Conservation (phyloP, 2,797 vertebrate species). For the Enteromius unitaeniatus region DNA sequence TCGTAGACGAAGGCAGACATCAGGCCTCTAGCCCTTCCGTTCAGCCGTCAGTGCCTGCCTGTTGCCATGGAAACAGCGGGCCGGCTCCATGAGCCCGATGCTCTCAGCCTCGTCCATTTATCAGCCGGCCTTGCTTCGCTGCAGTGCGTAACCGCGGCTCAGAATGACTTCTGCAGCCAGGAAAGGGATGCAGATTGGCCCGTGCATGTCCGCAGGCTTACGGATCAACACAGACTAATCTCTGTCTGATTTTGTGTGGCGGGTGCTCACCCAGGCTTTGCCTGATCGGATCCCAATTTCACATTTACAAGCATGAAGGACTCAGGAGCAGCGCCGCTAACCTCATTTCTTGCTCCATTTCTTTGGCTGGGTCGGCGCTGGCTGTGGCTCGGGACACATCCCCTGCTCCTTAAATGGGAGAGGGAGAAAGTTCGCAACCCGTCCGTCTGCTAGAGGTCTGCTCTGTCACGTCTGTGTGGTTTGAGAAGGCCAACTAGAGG, state of each 20-base stretch:
- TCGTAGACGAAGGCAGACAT: slow-evolving; percentile 6
- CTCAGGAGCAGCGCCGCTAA: slow-evolving; percentile 75
- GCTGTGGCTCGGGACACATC: neutral
- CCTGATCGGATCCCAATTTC: slow-evolving; percentile 60
- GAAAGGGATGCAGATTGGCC: slow-evolving; percentile 72
- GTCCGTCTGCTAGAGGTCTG: neutral
- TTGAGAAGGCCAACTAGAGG: slow-evolving; percentile 10
- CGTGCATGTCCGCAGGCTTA: slow-evolving; percentile 62
- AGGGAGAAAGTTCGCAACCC: neutral
- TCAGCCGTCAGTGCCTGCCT: neutral
- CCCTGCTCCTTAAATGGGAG: neutral
- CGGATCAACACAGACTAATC: slow-evolving; percentile 59
- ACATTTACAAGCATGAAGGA: slow-evolving; percentile 69
- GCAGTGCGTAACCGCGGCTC: slow-evolving; percentile 11
- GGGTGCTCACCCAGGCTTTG: slow-evolving; percentile 58
- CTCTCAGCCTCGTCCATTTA: slow-evolving; percentile 85
- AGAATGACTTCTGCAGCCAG: slow-evolving; percentile 28
- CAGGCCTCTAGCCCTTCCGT: slow-evolving; percentile 18
- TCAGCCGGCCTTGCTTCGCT: slow-evolving; percentile 70
- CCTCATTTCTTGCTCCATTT: slow-evolving; percentile 86
- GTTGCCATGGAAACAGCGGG: slow-evolving; percentile 88
- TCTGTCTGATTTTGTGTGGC: slow-evolving; percentile 57
- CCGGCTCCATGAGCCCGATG: slow-evolving; percentile 77
- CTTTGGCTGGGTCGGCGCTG: slow-evolving; percentile 66
- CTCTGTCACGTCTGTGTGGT: neutral